Evolutionary conservation across 2,888 invertebrate species (phyloP).

Genomic region (Lycaena phlaeas): DNA sequence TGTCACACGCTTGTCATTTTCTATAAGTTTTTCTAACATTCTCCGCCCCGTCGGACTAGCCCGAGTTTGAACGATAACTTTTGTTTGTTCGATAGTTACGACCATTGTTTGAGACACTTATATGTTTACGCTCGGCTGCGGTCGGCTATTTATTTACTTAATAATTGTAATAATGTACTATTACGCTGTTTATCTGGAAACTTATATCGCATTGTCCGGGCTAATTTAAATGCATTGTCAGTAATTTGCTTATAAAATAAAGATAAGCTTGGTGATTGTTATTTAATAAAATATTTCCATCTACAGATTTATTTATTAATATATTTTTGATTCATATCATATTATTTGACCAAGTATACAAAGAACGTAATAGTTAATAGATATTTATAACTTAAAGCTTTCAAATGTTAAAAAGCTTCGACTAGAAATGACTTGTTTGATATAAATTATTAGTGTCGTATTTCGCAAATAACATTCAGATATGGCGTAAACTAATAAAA

Average conservation of each 20-base stretch:
- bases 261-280: too few relatives aligned
- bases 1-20: constrained; percentile 69
- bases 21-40: constrained; percentile 73
- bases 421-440: too few relatives aligned
- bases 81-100: constrained; percentile 65
- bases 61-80: constrained; percentile 52
- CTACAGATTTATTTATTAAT: too few relatives aligned
- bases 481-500: constrained; percentile 12
- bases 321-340: too few relatives aligned
- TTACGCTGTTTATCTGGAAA: constrained; percentile 30
- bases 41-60: constrained; percentile 57
- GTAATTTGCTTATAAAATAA: too few relatives aligned
- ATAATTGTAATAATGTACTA: constrained; percentile 47
- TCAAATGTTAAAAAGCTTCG: too few relatives aligned
- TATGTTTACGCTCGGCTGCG: constrained; percentile 55
- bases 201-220: too few relatives aligned
- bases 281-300: too few relatives aligned
- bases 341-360: too few relatives aligned
- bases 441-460: not conserved
- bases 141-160: constrained; percentile 45
- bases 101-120: constrained; percentile 63
- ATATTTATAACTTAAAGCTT: too few relatives aligned
- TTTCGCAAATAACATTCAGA: not conserved
- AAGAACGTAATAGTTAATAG: too few relatives aligned
- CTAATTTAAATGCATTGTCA: too few relatives aligned